These are phyloP conservation scores for Paracanthobrama guichenoti DNA, from an alignment of 2,113 vertebrate species.

Conservation along the genomic window DNA sequence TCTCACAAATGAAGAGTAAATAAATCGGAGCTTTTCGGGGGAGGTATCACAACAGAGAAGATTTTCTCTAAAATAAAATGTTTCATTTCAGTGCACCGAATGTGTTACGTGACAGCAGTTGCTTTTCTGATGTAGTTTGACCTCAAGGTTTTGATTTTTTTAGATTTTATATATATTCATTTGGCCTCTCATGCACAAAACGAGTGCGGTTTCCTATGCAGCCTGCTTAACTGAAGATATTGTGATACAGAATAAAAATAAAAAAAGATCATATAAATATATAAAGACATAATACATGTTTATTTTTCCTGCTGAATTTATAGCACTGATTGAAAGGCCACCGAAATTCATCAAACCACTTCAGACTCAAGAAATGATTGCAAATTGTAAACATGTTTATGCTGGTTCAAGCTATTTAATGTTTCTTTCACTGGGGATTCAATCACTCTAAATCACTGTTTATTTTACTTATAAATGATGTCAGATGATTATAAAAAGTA, in stretches of 20 bases:
- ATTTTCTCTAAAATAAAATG: not conserved
- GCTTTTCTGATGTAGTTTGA: not conserved
- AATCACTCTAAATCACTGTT: not conserved
- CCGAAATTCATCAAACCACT: not conserved
- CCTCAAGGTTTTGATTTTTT: not conserved
- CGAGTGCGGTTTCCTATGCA: not conserved
- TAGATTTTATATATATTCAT: not conserved
- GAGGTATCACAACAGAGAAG: not conserved
- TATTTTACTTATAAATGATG: not conserved
- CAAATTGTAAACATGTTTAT: constrained; percentile 28
- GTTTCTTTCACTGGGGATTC: not conserved
- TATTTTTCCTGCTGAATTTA: not conserved
- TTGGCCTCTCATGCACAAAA: not conserved
- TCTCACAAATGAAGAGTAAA: constrained; percentile 30
- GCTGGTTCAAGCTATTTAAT: not conserved
- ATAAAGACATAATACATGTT: not conserved
- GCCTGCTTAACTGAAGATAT: not conserved
- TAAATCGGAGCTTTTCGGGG: not conserved
- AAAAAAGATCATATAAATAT: not conserved
- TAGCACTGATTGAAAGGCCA: constrained; percentile 7
- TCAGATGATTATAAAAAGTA: not conserved
- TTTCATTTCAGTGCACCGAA: constrained; percentile 4
- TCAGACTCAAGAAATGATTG: constrained; percentile 27
- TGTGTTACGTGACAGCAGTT: not conserved
- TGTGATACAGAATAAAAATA: not conserved